These are phyloP conservation scores for Amphilophus citrinellus DNA, from an alignment of 2,113 vertebrate species.

Conservation along the genomic window DNA sequence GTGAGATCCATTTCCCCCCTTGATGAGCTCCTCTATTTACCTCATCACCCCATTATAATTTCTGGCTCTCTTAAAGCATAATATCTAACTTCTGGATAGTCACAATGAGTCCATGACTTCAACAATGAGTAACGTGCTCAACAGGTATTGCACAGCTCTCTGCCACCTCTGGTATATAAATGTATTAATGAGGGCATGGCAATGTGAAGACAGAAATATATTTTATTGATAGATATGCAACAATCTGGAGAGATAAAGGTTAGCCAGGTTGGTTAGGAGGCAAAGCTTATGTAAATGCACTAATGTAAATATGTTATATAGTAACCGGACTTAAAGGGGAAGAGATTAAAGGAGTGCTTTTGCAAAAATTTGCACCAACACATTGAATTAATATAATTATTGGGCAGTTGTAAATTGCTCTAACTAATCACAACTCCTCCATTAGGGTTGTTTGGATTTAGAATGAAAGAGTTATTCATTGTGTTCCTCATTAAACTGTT, in stretches of 20 bases:
- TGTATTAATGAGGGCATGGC: background rate
- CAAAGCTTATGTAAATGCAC: background rate
- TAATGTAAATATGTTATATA: background rate
- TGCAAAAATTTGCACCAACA: background rate
- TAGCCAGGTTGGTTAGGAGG: background rate
- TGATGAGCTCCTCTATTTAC: constrained; percentile 13
- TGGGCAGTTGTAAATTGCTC: constrained; percentile 13
- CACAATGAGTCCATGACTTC: background rate
- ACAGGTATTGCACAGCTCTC: background rate
- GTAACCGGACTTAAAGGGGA: background rate
- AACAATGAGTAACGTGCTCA: background rate
- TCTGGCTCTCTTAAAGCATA: constrained; percentile 4
- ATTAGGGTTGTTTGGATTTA: constrained; percentile 35
- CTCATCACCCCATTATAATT: constrained; percentile 13
- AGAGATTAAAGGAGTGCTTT: constrained; percentile 4
- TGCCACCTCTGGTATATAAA: background rate
- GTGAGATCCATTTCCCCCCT: background rate
- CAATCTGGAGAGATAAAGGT: background rate
- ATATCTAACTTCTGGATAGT: background rate
- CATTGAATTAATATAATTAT: constrained; percentile 15
- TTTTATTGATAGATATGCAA: background rate
- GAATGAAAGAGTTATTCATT: constrained; percentile 49
- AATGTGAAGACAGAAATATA: background rate
- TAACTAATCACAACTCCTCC: constrained; percentile 29
- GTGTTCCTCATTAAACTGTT: constrained; percentile 59